phyloP scores from a whole-genome alignment of 2,113 vertebrate species.

The Bos indicus region DNA sequence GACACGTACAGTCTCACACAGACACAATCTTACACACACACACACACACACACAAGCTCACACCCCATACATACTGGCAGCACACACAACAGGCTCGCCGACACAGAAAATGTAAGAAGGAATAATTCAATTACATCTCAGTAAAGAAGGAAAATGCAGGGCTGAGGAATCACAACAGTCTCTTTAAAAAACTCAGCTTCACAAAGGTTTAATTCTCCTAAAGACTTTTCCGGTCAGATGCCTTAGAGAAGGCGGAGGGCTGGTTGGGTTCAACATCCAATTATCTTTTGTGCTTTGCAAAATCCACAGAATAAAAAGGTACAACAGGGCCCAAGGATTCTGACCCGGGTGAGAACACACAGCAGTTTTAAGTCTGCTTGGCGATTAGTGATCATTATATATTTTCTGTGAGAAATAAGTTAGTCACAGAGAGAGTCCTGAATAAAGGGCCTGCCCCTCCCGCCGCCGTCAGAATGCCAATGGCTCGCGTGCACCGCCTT shows the following conservation, averaged over 20 bases:
- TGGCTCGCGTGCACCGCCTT: accelerated
- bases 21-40: not conserved
- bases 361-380: slow-evolving; percentile 27
- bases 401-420: slow-evolving; percentile 16
- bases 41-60: not conserved
- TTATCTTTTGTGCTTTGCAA: slow-evolving; percentile 4
- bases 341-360: not conserved
- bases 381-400: not conserved
- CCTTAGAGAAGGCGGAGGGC: not conserved
- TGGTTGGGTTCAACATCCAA: not conserved
- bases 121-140: not conserved
- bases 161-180: not conserved
- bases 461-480: not conserved
- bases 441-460: not conserved
- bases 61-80: not conserved
- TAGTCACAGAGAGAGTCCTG: not conserved
- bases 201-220: not conserved
- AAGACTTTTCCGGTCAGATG: not conserved
- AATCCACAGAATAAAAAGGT: slow-evolving; percentile 36
- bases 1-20: not conserved
- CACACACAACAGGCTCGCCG: not conserved
- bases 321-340: not conserved
- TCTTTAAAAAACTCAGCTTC: not conserved
- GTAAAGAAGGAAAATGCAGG: not conserved
- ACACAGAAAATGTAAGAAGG: slow-evolving; percentile 41